phyloP scores from a whole-genome alignment of 2,113 vertebrate genomes.

The Helogale parvula region DNA sequence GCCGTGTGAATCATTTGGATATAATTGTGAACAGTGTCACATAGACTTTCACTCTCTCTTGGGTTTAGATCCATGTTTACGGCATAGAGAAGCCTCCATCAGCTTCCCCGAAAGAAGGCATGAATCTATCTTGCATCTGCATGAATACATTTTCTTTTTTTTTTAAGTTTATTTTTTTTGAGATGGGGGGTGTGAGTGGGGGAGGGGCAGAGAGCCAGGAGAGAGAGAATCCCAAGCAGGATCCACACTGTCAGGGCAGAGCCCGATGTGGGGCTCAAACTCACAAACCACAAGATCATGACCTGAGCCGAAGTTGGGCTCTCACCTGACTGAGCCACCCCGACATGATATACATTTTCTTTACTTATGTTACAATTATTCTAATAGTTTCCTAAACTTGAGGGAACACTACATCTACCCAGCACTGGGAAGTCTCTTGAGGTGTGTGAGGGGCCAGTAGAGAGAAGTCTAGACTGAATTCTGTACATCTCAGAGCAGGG shows the following conservation, averaged over 20 bases:
- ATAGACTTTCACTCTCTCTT: neutral
- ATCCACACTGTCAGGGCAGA: no score
- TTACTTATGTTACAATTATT: neutral
- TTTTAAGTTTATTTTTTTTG: no score
- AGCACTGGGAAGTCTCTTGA: neutral
- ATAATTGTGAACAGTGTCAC: neutral
- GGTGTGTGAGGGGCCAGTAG: neutral
- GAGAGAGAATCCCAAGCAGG: no score
- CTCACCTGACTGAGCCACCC: no score
- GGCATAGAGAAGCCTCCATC: neutral
- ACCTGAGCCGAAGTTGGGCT: no score
- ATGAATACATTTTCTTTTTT: neutral
- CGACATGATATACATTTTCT: neutral
- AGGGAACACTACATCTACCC: neutral
- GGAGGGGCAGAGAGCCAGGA: no score
- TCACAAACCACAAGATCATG: no score
- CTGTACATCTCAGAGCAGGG: neutral
- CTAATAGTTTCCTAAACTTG: neutral
- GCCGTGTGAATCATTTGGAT: neutral
- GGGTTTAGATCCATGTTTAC: neutral
- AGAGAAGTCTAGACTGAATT: neutral
- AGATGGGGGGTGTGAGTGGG: no score
- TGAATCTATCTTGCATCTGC: neutral
- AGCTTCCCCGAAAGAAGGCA: neutral
- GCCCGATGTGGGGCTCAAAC: no score